Evolutionary conservation across 2,888 invertebrate genomes (phyloP).

Genomic region (Suillia variegata): DNA sequence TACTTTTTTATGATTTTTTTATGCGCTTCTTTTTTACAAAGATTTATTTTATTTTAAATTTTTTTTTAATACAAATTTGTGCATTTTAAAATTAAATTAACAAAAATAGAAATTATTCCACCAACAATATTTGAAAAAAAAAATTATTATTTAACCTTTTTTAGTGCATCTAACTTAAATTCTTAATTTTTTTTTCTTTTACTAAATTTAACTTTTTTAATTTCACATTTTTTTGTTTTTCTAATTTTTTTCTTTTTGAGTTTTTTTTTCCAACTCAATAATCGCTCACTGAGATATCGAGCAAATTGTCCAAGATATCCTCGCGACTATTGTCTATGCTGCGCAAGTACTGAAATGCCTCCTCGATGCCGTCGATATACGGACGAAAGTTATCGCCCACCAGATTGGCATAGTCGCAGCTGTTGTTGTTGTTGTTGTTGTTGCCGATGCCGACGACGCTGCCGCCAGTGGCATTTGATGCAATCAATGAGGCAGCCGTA

Average conservation of each 20-base stretch:
- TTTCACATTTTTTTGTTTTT: not conserved
- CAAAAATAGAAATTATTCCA: too few species aligned
- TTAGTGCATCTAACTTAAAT: not conserved
- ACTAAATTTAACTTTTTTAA: not conserved
- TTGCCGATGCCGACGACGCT: slow-evolving; percentile 10
- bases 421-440: slow-evolving; percentile 9
- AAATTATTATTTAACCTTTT: too few species aligned
- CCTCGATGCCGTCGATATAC: slow-evolving; percentile 50
- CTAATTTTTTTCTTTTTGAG: not conserved
- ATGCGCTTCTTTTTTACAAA: too few species aligned
- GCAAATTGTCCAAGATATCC: slow-evolving; percentile 51
- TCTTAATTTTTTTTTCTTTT: not conserved
- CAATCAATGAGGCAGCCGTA: slow-evolving; percentile 11
- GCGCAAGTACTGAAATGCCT: slow-evolving; percentile 50
- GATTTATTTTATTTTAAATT: too few species aligned
- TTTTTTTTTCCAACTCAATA: slow-evolving; percentile 45
- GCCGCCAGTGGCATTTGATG: not conserved
- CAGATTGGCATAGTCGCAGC: slow-evolving; percentile 31
- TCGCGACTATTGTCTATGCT: slow-evolving; percentile 47
- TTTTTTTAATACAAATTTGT: too few species aligned
- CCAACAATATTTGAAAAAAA: too few species aligned
- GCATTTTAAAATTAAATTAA: too few species aligned
- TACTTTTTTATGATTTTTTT: too few species aligned
- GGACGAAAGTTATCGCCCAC: slow-evolving; percentile 41
- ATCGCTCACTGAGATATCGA: slow-evolving; percentile 52